Evolutionary conservation across 2,797 vertebrate species (phyloP).

Genomic region (Neosalanx taihuensis): DNA sequence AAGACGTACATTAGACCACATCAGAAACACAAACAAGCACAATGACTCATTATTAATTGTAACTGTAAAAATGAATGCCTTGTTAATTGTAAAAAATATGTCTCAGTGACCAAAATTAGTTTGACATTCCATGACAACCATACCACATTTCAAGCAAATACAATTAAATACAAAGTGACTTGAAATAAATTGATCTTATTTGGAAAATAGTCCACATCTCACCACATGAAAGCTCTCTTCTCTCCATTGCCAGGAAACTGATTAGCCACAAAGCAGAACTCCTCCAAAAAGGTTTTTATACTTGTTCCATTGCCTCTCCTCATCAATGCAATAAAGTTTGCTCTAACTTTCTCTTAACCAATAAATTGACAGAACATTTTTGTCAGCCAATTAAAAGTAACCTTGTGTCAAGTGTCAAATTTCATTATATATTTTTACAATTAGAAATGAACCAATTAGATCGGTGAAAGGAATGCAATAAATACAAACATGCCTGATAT

Average conservation of each 20-base stretch:
- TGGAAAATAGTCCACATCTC: not conserved
- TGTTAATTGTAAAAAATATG: too few relatives aligned
- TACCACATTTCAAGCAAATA: not conserved
- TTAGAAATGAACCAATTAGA: not conserved
- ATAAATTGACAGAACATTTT: not conserved
- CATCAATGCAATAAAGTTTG: not conserved
- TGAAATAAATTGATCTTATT: not conserved
- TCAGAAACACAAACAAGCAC: not conserved
- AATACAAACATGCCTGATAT: not conserved
- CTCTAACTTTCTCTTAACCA: not conserved
- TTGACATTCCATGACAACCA: not conserved
- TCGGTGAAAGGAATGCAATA: not conserved
- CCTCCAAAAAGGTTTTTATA: not conserved
- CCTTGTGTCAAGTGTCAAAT: not conserved
- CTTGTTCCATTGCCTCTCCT: not conserved
- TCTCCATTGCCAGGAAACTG: not conserved
- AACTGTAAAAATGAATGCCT: too few relatives aligned
- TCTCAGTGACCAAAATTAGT: not conserved
- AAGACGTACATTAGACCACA: constrained; percentile 7
- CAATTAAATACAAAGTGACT: not conserved
- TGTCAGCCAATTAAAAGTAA: not conserved
- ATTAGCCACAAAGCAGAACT: not conserved
- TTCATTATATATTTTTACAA: not conserved
- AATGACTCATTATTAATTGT: not conserved
- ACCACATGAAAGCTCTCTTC: not conserved